These are phyloP conservation scores for Chondrosia reniformis DNA, from an alignment of 37 sponge, comb jelly and placozoan species.

Conservation along the genomic window DNA sequence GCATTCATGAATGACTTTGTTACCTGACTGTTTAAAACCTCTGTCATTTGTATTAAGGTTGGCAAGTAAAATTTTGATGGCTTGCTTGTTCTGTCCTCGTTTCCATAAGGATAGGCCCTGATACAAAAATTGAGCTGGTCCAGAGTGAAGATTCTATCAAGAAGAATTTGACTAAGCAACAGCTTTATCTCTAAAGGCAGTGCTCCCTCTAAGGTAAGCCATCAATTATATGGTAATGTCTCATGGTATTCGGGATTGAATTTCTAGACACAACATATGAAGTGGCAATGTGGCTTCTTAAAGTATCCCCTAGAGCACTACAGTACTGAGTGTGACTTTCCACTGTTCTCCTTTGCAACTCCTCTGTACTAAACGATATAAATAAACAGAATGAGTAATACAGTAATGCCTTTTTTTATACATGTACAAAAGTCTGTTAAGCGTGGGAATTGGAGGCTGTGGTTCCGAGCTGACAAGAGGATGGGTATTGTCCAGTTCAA, in stretches of 20 bases:
- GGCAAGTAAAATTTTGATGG: slow-evolving; percentile 1
- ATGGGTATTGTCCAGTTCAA: no score
- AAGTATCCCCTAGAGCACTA: slow-evolving; percentile 29
- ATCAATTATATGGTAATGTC: slow-evolving; percentile 49
- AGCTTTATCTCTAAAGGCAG: slow-evolving; percentile 26
- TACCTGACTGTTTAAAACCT: slow-evolving; percentile 2
- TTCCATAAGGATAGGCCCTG: slow-evolving; percentile 29
- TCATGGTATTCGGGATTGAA: slow-evolving; percentile 37
- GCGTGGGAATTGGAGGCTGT: no score
- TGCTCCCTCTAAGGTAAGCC: slow-evolving; percentile 60
- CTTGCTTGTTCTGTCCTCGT: slow-evolving; percentile 17
- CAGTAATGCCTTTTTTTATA: no score
- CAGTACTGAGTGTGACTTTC: slow-evolving; percentile 44
- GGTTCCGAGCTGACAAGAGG: no score
- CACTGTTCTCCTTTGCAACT: slow-evolving; percentile 22
- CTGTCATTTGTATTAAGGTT: not conserved
- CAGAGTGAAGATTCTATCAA: slow-evolving; percentile 21
- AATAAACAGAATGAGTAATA: no score
- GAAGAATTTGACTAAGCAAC: slow-evolving; percentile 3
- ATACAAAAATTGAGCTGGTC: slow-evolving; percentile 25
- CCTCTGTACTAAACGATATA: slow-evolving; percentile 42
- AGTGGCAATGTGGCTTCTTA: slow-evolving; percentile 50
- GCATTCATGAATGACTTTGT: no score
- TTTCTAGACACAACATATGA: slow-evolving; percentile 49
- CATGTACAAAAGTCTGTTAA: no score